Percentiles rank a stretch among this genome's conserved stretches.
Evolutionary conservation across 2,797 vertebrate genomes (phyloP).

Genomic region (Darevskia mixta): DNA sequence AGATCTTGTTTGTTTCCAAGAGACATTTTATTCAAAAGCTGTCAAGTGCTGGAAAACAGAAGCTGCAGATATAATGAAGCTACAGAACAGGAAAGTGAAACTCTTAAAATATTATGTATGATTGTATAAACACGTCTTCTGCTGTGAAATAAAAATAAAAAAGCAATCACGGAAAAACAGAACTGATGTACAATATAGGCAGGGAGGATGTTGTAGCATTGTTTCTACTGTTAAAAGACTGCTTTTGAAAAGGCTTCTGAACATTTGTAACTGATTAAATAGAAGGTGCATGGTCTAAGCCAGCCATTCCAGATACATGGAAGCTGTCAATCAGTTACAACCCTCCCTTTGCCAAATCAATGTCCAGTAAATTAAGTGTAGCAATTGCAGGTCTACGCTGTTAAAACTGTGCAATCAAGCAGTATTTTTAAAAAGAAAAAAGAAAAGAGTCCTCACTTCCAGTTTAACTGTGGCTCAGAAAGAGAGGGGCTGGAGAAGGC

Average conservation of each 20-base stretch:
- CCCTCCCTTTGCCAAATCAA: not conserved
- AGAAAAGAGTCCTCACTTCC: not conserved
- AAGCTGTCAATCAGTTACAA: not conserved
- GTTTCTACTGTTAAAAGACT: slow-evolving; percentile 26
- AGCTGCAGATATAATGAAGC: slow-evolving; percentile 39
- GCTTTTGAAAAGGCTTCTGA: slow-evolving; percentile 35
- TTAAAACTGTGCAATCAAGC: not conserved
- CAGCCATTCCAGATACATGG: not conserved
- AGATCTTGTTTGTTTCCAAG: slow-evolving; percentile 24
- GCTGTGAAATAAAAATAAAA: not conserved
- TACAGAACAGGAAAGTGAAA: slow-evolving; percentile 39
- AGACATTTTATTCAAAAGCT: not conserved
- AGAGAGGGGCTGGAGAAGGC: not conserved
- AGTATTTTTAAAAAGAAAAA: not conserved
- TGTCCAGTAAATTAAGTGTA: slow-evolving; percentile 33
- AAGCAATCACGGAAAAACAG: not conserved
- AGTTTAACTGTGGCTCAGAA: slow-evolving; percentile 21
- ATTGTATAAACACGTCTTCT: not conserved
- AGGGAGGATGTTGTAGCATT: slow-evolving; percentile 51
- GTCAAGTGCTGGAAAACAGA: not conserved
- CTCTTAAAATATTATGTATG: slow-evolving; percentile 46
- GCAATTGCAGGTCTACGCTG: not conserved
- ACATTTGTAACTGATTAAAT: not conserved
- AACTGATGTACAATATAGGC: slow-evolving; percentile 19
- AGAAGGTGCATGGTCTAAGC: not conserved